phyloP scores from a whole-genome alignment of 2,797 vertebrate genomes.

The Alectoris magna region DNA sequence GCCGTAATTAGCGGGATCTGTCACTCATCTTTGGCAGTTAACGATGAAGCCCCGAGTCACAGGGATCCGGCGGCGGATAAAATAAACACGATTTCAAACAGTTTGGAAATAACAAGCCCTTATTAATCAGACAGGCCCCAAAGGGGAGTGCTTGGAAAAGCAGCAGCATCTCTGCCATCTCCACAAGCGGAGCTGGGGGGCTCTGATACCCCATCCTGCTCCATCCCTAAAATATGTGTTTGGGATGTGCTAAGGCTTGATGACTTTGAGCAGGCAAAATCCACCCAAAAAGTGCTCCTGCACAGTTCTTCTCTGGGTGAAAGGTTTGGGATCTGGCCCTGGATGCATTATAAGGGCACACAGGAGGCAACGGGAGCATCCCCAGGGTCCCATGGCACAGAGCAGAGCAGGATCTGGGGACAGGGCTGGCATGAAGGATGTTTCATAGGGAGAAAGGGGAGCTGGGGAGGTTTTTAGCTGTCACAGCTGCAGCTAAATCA shows the following conservation, averaged over 20 bases:
- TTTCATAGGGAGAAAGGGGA: conserved; percentile 21
- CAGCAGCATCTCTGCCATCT: neutral
- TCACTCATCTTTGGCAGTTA: conserved; percentile 75
- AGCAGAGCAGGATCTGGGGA: neutral
- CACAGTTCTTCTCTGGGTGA: neutral
- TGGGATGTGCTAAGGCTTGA: neutral
- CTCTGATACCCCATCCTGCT: neutral
- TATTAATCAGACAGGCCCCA: conserved; percentile 59
- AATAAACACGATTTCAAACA: conserved; percentile 72
- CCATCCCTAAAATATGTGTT: neutral
- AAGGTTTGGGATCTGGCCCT: neutral
- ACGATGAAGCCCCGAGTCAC: conserved; percentile 67
- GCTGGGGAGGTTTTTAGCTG: conserved; percentile 27
- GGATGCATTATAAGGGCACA: accelerated
- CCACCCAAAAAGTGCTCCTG: neutral
- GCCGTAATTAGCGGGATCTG: conserved; percentile 74
- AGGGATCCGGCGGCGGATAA: conserved; percentile 64
- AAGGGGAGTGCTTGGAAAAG: conserved; percentile 18
- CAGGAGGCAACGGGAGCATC: neutral
- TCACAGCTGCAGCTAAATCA: conserved; percentile 68
- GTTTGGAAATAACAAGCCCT: conserved; percentile 71
- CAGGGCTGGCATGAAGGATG: neutral
- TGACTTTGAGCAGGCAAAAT: neutral
- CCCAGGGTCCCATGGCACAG: neutral
- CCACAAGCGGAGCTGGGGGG: neutral